phyloP scores from a whole-genome alignment of 2,797 vertebrate species.

The Ptychadena robeensis region DNA sequence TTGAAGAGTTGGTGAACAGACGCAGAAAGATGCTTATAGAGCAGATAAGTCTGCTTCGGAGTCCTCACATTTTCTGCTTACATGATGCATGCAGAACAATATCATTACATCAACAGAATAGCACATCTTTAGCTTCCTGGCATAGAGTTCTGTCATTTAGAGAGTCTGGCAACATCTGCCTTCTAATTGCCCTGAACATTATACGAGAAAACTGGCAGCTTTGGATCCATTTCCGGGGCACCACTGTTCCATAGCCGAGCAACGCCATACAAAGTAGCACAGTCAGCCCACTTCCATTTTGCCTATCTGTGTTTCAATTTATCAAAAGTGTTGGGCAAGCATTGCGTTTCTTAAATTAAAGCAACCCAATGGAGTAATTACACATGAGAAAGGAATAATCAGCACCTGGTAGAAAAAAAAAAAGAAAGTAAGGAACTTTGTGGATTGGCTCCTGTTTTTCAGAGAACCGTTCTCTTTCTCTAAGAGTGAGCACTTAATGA shows the following conservation, averaged over 20 bases:
- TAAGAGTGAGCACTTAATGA: constrained; percentile 68
- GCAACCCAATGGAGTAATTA: constrained; percentile 61
- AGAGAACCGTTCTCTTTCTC: constrained; percentile 69
- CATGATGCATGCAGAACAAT: constrained; percentile 18
- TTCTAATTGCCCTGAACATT: constrained; percentile 64
- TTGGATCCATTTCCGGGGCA: constrained; percentile 62
- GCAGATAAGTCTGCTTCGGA: constrained; percentile 17
- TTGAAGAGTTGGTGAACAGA: not conserved
- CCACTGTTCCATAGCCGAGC: constrained; percentile 64
- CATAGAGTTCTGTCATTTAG: constrained; percentile 60
- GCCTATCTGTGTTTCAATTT: constrained; percentile 64
- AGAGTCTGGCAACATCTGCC: constrained; percentile 62
- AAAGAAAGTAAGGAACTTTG: constrained; percentile 66
- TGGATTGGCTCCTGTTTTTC: constrained; percentile 57
- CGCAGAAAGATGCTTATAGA: constrained; percentile 1
- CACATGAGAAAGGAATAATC: constrained; percentile 63
- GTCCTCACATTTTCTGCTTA: constrained; percentile 26
- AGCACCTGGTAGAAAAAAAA: constrained; percentile 67
- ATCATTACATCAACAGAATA: constrained; percentile 31
- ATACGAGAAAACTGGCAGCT: constrained; percentile 64
- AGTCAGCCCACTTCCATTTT: constrained; percentile 61
- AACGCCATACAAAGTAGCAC: constrained; percentile 54
- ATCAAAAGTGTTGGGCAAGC: constrained; percentile 66
- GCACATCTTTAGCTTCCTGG: constrained; percentile 16
- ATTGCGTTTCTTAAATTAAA: constrained; percentile 62